Percentiles rank a stretch among this genome's conserved stretches.
phyloP scores from a whole-genome alignment of 2,888 invertebrate species.

The Coenonympha glycerion region DNA sequence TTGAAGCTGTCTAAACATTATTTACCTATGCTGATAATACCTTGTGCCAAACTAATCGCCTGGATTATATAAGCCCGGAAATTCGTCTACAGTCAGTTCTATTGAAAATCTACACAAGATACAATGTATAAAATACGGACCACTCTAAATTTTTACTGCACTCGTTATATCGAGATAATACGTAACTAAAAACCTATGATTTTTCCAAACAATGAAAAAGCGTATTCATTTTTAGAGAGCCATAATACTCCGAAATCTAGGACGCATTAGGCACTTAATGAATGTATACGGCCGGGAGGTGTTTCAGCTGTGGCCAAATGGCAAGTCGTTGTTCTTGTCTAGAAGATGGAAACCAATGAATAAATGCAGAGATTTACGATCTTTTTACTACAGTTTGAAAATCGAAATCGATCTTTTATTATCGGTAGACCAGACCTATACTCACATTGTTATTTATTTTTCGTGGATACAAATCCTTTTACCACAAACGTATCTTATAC shows the following conservation, averaged over 20 bases:
- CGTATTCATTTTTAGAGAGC: conserved; percentile 12
- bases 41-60: too few species aligned
- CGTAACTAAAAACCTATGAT: conserved; percentile 3
- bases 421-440: too few species aligned
- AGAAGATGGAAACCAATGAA: conserved; percentile 11
- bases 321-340: conserved; percentile 24
- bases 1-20: too few species aligned
- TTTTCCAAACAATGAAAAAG: conserved; percentile 15
- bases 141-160: neutral
- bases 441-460: too few species aligned
- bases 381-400: neutral
- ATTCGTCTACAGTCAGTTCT: too few species aligned
- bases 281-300: conserved; percentile 26
- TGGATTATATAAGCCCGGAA: too few species aligned
- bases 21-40: too few species aligned
- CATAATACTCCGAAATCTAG: conserved; percentile 21
- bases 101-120: too few species aligned
- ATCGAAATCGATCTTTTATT: neutral
- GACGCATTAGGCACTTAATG: conserved; percentile 24
- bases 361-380: conserved; percentile 12
- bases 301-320: conserved; percentile 19
- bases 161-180: neutral
- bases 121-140: too few species aligned
- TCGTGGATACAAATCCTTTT: too few species aligned
- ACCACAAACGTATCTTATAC: too few species aligned